A percentile compares a stretch with the other conserved stretches of the same genome.
These are phyloP conservation scores for Adelphocoris suturalis DNA, from an alignment of 2,888 invertebrate genomes.

Conservation along the genomic window DNA sequence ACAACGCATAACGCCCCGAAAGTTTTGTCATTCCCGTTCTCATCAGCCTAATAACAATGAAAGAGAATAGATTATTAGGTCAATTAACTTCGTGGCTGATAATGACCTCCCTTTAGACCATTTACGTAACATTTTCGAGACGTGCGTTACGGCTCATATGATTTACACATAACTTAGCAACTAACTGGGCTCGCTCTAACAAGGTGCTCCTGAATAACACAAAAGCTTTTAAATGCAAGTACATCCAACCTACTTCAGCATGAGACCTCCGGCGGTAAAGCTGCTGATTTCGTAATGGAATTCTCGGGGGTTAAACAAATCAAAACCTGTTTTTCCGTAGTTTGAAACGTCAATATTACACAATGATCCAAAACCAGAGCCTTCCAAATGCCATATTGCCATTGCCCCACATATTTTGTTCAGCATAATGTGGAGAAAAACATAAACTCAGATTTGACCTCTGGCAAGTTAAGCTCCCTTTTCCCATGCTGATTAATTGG, in stretches of 20 bases:
- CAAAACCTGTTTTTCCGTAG: too few species aligned
- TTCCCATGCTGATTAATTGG: too few species aligned
- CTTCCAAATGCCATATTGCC: too few species aligned
- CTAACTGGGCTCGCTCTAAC: neutral
- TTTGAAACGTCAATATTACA: too few species aligned
- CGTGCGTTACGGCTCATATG: conserved; percentile 9
- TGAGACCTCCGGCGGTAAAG: too few species aligned
- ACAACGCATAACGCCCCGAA: neutral
- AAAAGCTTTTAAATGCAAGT: neutral
- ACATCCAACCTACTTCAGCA: neutral
- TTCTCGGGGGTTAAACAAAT: too few species aligned
- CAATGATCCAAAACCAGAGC: too few species aligned
- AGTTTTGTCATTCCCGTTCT: neutral
- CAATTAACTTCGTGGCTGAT: conserved; percentile 2
- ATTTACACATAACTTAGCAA: neutral
- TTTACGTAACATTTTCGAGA: neutral
- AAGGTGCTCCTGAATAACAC: neutral
- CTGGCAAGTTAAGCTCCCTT: too few species aligned
- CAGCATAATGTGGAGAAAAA: too few species aligned
- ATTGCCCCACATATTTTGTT: too few species aligned
- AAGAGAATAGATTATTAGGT: neutral
- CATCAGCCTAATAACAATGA: neutral
- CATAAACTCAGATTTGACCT: too few species aligned
- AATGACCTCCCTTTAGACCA: neutral
- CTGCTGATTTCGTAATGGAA: too few species aligned